Evolutionary conservation across 1,140 invertebrate species (phyloP).

Genomic region (Drosophila ananassae): DNA sequence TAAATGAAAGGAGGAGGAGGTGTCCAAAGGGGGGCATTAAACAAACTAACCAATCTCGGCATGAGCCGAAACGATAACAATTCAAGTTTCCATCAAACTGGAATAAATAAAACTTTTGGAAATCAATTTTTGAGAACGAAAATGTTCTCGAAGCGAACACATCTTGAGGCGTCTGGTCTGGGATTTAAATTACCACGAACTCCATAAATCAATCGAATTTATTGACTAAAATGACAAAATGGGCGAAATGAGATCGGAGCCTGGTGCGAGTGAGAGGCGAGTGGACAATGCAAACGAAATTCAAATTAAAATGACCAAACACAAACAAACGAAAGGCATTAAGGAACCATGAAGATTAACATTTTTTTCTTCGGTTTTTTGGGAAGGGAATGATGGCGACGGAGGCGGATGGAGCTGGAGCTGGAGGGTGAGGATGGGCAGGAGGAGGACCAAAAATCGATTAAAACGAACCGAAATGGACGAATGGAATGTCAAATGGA

Average conservation of each 20-base stretch:
- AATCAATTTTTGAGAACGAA: slow-evolving; percentile 55
- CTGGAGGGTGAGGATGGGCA: not conserved
- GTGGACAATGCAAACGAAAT: slow-evolving; percentile 57
- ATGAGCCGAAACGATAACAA: slow-evolving; percentile 34
- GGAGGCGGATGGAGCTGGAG: not conserved
- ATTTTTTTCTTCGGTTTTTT: slow-evolving; percentile 9
- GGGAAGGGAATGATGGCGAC: not conserved
- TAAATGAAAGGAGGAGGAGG: not conserved
- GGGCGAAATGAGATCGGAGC: slow-evolving; percentile 3
- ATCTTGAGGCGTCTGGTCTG: slow-evolving; percentile 47
- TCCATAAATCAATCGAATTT: slow-evolving; percentile 74
- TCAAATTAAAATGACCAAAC: slow-evolving; percentile 62
- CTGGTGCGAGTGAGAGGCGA: slow-evolving; percentile 10
- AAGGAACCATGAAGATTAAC: slow-evolving; percentile 44
- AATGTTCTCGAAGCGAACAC: slow-evolving; percentile 4
- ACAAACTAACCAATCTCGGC: slow-evolving; percentile 22
- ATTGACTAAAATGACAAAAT: slow-evolving; percentile 72
- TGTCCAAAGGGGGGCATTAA: not conserved
- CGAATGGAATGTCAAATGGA: slow-evolving; percentile 71
- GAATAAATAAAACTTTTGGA: slow-evolving; percentile 49
- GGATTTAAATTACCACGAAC: slow-evolving; percentile 48
- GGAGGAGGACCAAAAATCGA: slow-evolving; percentile 59
- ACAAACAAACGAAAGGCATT: slow-evolving; percentile 60
- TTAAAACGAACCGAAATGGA: slow-evolving; percentile 70
- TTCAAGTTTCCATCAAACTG: slow-evolving; percentile 40